Conservation (phyloP, 1,140 invertebrate species). For the Cydia splendana region DNA sequence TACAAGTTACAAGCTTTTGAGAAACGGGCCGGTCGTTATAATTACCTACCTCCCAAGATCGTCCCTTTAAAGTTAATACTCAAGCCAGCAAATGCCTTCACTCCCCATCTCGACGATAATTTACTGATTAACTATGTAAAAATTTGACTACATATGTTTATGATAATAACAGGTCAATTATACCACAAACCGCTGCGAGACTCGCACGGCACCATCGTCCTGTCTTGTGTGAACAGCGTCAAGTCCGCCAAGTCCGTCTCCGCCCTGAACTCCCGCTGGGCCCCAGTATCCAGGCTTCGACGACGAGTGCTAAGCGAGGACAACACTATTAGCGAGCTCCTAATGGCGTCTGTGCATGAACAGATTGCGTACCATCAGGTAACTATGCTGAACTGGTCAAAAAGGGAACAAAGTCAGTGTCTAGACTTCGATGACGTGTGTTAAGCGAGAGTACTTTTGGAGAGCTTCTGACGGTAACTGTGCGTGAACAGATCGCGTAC, state of each 20-base stretch:
- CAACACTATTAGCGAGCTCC: conserved; percentile 88
- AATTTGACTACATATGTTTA: not conserved
- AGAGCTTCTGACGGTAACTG: conserved; percentile 90
- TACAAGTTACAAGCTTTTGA: no score
- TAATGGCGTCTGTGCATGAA: conserved; percentile 92
- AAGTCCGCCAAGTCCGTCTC: conserved; percentile 91
- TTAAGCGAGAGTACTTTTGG: conserved; percentile 86
- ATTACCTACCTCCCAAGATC: no score
- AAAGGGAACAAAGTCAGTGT: conserved; percentile 87
- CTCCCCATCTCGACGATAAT: no score
- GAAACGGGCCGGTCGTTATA: no score
- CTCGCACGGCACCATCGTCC: conserved; percentile 92
- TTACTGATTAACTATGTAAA: not conserved
- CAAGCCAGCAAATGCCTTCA: no score
- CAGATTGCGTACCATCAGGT: conserved; percentile 95
- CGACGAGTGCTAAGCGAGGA: conserved; percentile 84
- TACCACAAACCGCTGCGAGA: conserved; percentile 95
- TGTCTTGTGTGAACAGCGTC: conserved; percentile 92
- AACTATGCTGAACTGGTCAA: no score
- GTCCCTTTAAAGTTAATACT: no score
- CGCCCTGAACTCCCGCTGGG: conserved; percentile 92
- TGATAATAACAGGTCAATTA: conserved; percentile 85
- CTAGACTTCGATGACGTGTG: conserved; percentile 84
- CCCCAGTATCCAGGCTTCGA: conserved; percentile 89
- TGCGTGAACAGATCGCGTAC: conserved; percentile 95